Conservation (phyloP, 53 echinoderm and acorn worm genomes). For the Zoroaster sp. region DNA sequence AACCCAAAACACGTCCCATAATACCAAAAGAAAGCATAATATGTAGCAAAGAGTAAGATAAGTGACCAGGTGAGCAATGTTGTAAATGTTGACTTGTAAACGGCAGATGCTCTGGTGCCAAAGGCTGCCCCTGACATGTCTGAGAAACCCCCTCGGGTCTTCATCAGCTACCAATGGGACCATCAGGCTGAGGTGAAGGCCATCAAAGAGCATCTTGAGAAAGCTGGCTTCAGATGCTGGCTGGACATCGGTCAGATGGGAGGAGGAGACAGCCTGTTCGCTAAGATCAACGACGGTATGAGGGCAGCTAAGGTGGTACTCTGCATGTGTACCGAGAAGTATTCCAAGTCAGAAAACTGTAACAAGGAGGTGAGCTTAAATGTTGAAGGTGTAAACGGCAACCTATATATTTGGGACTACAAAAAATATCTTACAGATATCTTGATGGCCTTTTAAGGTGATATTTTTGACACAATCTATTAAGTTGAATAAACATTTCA, state of each 20-base stretch:
- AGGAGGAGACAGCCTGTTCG: slow-evolving; percentile 89
- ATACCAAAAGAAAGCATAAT: too few species aligned
- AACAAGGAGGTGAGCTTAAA: slow-evolving; percentile 90
- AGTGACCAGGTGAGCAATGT: too few species aligned
- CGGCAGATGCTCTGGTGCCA: slow-evolving; percentile 75
- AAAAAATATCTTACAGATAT: too few species aligned
- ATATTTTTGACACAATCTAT: too few species aligned
- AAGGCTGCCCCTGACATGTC: slow-evolving; percentile 47
- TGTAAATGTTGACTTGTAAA: not conserved
- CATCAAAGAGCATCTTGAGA: slow-evolving; percentile 86
- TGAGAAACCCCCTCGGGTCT: slow-evolving; percentile 75
- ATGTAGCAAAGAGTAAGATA: too few species aligned
- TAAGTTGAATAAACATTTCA: too few species aligned
- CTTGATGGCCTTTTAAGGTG: too few species aligned
- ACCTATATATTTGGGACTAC: too few species aligned
- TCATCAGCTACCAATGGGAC: slow-evolving; percentile 97
- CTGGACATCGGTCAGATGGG: slow-evolving; percentile 99
- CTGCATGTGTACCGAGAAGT: slow-evolving; percentile 93
- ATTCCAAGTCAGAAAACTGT: slow-evolving; percentile 91
- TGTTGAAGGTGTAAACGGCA: too few species aligned
- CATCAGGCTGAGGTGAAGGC: slow-evolving; percentile 92
- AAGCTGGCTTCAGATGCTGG: slow-evolving; percentile 94
- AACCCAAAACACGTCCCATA: too few species aligned
- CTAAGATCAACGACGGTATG: slow-evolving; percentile 94
- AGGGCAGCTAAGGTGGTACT: slow-evolving; percentile 89